Base-by-base conservation (phyloP, 2,888 invertebrate species). In the Drosophila hamatofila region DNA sequence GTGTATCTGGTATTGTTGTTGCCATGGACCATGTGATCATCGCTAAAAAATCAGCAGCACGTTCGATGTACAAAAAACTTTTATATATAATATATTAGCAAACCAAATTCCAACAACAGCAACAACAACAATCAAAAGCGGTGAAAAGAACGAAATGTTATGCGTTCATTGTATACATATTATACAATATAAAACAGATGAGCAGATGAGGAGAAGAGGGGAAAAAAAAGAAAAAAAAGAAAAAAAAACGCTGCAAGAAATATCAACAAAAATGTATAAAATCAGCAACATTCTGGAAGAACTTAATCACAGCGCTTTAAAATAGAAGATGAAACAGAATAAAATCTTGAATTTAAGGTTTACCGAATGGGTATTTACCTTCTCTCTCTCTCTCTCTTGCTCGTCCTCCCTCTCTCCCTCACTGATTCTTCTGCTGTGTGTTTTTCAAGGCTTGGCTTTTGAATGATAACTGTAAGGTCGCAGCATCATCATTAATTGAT, bases 101-200 rank as follows among this genome's bases (percentile, higher is more conserved):
- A 54, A n/a, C 61, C 51, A 69, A 76, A 64, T 44, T 42, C 27
- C 59, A 63, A 16, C 54, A 62, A 64, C 63, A 72, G 55, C 70
- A 65, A 48, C 30, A 82, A 60, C 30, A 69, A 51, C 33, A 62
- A 71, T 49, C 67, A 71, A 51, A 58, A 49, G 21, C 49, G 70
- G 76, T 57, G 82, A 89, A 88, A 88, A 89, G 82, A 89, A 86
- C 71, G 75, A 90, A 86, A 88, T 85, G 83, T 71, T 88, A 90
- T 73, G 76, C 78, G 80, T 59, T 66, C 78, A 73, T 56, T 59
- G 80, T 82, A 75, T 49, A 49, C 30, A 49, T 73, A 88, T 82
- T 82, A 88, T 90, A 83, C 81, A 80, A 60, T 60, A 75, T 75
- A 64, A 79, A 79, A 52, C 58, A 72, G 56, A 56, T 73, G 44